Conservation (phyloP, 2,888 invertebrate genomes). For the Drosophila maculinotata region DNA sequence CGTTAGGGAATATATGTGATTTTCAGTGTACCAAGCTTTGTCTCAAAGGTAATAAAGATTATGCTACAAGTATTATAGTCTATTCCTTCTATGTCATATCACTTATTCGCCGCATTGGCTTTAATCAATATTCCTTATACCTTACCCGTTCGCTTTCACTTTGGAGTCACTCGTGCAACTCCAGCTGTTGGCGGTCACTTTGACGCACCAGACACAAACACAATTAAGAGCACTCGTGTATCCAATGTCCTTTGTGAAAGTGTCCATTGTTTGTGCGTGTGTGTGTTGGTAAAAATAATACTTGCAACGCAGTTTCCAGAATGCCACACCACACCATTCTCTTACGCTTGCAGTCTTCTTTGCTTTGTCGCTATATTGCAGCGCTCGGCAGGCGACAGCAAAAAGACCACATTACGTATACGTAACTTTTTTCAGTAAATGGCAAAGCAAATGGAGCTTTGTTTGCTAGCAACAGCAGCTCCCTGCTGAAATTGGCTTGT, state of each 20-base stretch:
- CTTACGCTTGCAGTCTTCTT: slow-evolving; percentile 4
- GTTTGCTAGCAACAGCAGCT: slow-evolving; percentile 54
- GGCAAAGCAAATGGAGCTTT: slow-evolving; percentile 68
- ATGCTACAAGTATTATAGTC: not conserved
- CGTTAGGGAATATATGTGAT: not conserved
- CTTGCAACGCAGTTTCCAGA: slow-evolving; percentile 55
- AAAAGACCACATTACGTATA: slow-evolving; percentile 57
- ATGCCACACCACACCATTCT: slow-evolving; percentile 32
- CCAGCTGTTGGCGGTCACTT: slow-evolving; percentile 33
- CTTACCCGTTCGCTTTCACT: slow-evolving; percentile 26
- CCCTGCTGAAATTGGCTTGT: slow-evolving; percentile 60
- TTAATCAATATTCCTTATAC: slow-evolving; percentile 29
- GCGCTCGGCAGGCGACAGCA: slow-evolving; percentile 17
- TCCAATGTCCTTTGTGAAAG: slow-evolving; percentile 50
- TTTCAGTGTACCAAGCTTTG: not conserved
- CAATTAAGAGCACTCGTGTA: slow-evolving; percentile 67
- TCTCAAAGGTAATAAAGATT: slow-evolving; percentile 2
- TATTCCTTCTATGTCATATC: not conserved
- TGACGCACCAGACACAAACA: slow-evolving; percentile 55
- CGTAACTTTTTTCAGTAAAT: slow-evolving; percentile 64
- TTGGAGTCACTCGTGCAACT: slow-evolving; percentile 31
- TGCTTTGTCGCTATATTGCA: slow-evolving; percentile 42
- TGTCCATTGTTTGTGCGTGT: slow-evolving; percentile 16
- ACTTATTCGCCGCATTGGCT: slow-evolving; percentile 6
- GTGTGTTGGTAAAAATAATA: slow-evolving; percentile 37